Conservation (phyloP, 2,113 vertebrate species). For the Bagarius yarrelli region DNA sequence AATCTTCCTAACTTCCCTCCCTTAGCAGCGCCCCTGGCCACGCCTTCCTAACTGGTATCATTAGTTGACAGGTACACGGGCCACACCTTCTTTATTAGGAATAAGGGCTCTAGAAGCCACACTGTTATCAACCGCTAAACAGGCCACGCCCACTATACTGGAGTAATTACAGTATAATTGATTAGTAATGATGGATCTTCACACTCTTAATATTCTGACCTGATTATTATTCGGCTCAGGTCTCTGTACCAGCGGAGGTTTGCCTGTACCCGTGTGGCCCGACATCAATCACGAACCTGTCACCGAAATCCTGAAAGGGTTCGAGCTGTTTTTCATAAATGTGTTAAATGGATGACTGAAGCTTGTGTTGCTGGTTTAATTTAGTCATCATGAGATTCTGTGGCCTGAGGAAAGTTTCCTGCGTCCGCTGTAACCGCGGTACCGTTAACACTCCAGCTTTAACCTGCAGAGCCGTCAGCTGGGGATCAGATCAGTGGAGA, state of each 20-base stretch:
- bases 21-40: neutral
- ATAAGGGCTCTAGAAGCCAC: too few relatives aligned
- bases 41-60: neutral
- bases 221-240: neutral
- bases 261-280: neutral
- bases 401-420: slow-evolving; percentile 7
- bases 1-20: neutral
- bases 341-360: slow-evolving; percentile 15
- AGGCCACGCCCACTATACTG: too few relatives aligned
- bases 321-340: slow-evolving; percentile 10
- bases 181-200: neutral
- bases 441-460: neutral
- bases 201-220: neutral
- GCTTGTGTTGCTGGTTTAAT: slow-evolving; percentile 1
- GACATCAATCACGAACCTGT: neutral
- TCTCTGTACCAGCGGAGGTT: neutral
- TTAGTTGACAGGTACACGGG: neutral
- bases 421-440: neutral
- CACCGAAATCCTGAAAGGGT: neutral
- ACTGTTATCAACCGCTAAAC: too few relatives aligned
- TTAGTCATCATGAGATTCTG: neutral
- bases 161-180: neutral
- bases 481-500: too few relatives aligned
- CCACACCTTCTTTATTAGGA: too few relatives aligned
- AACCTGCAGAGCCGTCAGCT: neutral